A percentile compares a stretch with the other conserved stretches of the same genome.
phyloP scores from a whole-genome alignment of 2,888 invertebrate species.

The Chrysolina americana region DNA sequence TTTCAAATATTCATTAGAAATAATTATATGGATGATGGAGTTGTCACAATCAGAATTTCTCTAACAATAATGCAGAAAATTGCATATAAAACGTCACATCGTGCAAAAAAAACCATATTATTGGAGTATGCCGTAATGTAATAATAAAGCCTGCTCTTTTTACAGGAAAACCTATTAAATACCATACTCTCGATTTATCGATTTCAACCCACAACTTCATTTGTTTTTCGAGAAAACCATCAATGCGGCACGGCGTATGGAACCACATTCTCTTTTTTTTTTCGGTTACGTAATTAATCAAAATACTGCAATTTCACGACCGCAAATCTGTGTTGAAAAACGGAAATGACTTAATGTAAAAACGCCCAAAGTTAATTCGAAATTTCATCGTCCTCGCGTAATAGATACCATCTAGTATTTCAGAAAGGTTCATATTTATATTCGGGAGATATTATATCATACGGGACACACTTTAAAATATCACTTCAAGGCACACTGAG shows the following conservation, averaged over 20 bases:
- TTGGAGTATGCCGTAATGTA: neutral
- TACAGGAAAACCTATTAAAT: neutral
- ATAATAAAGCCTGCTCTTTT: slow-evolving; percentile 11
- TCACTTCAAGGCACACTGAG: no score
- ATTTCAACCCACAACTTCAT: neutral
- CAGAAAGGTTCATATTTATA: no score
- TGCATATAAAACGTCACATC: neutral
- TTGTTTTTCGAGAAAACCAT: neutral
- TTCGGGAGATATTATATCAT: no score
- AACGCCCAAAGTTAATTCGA: neutral
- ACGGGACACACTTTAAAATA: no score
- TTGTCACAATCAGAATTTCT: neutral
- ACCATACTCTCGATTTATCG: neutral
- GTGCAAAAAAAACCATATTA: neutral
- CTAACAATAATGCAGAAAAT: neutral
- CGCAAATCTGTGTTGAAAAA: slow-evolving; percentile 11
- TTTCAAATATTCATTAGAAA: neutral
- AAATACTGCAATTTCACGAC: slow-evolving; percentile 4
- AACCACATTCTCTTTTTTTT: slow-evolving; percentile 4
- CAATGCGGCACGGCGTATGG: neutral
- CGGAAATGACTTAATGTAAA: neutral
- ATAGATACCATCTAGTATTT: neutral
- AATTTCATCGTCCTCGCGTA: neutral
- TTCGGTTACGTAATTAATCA: neutral
- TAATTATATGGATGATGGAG: neutral